Evolutionary conservation across 2,113 vertebrate species (phyloP).

Genomic region (Boulengeromyrus knoepffleri): DNA sequence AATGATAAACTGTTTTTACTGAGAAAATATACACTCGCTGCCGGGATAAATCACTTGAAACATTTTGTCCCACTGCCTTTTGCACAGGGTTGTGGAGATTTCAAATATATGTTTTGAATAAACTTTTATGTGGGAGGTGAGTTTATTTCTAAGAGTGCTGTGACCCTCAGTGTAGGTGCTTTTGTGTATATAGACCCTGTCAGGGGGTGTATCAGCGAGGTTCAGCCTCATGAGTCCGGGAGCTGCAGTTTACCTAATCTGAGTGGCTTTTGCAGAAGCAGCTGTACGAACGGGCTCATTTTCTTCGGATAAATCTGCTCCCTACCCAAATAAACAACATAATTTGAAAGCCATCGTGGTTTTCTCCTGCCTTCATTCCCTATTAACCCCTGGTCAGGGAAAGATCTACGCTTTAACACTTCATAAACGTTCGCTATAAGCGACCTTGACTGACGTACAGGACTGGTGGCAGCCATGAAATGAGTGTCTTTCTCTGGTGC

Average conservation of each 20-base stretch:
- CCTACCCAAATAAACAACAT: background rate
- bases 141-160: background rate
- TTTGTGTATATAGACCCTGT: background rate
- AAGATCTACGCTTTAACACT: background rate
- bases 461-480: background rate
- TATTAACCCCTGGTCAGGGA: background rate
- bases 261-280: background rate
- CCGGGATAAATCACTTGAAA: background rate
- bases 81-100: background rate
- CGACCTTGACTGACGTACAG: slow-evolving; percentile 7
- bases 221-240: background rate
- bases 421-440: background rate
- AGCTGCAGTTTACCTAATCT: background rate
- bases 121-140: background rate
- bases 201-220: background rate
- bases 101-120: background rate
- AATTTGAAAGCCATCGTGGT: background rate
- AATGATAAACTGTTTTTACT: background rate
- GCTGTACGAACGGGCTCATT: background rate
- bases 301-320: background rate
- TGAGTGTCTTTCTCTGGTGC: background rate
- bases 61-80: background rate
- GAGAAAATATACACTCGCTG: background rate
- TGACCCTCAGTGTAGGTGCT: background rate
- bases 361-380: background rate